Evolutionary conservation across 2,797 vertebrate genomes (phyloP).

Genomic region (Tenualosa thibaudeaui): DNA sequence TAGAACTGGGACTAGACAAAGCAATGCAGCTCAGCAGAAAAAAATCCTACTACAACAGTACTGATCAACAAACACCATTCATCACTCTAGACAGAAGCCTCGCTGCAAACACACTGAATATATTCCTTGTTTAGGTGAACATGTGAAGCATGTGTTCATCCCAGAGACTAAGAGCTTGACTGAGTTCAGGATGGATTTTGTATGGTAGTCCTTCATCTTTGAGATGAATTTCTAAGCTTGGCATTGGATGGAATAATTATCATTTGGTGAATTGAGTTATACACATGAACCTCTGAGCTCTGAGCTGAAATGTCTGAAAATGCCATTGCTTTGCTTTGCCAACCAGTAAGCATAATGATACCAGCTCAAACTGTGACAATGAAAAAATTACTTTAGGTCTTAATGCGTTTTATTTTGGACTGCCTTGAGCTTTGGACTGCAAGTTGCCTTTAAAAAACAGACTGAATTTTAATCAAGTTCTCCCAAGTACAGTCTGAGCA

Average conservation of each 20-base stretch:
- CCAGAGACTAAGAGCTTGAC: neutral
- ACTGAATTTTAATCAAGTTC: neutral
- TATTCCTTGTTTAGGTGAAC: neutral
- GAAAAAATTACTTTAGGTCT: neutral
- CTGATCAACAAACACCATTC: slow-evolving; percentile 47
- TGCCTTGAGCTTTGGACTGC: neutral
- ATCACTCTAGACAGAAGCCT: slow-evolving; percentile 28
- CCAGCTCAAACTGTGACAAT: neutral
- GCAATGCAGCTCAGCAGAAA: slow-evolving; percentile 47
- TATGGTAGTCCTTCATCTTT: neutral
- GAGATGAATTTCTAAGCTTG: neutral
- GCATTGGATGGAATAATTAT: slow-evolving; percentile 8
- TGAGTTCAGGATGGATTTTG: neutral
- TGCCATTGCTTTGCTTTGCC: neutral
- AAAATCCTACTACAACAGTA: slow-evolving; percentile 5
- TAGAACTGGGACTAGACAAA: slow-evolving; percentile 38
- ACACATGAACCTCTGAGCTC: neutral
- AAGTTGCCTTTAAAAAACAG: neutral
- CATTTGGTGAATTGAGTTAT: neutral
- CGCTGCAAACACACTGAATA: neutral
- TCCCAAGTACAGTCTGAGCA: neutral
- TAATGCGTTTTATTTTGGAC: slow-evolving; percentile 7
- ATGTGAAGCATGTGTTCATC: neutral
- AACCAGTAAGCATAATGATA: neutral
- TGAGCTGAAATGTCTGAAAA: neutral